Base-by-base conservation (phyloP, 2,113 vertebrate species). In the Periophthalmus modestus region DNA sequence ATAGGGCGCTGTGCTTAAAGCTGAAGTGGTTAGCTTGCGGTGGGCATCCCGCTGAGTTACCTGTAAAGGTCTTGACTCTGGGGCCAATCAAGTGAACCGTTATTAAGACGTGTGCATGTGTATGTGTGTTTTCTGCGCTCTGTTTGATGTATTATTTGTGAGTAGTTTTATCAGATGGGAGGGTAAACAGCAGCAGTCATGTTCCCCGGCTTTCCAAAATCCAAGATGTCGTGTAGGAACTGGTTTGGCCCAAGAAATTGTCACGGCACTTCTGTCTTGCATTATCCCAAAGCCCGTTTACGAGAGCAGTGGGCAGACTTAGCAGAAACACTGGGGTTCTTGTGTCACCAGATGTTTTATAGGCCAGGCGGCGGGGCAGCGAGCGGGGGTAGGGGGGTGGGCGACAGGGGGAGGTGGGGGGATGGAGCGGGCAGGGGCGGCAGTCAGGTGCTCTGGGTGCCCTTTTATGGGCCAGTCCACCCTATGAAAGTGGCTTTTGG, bases 401-500 rank as follows among this genome's bases (percentile, higher is more conserved):
- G 74, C 50, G 69, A 58, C 79, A 24, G 81, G 78, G 76, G 69
- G 12, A 16, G 68, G 67, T 72, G 78, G 83, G 7, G 89, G 71
- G 87, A 87, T 73, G 85, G 87, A 74, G 67, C 92, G 91, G 91
- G 92, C 94, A 94, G 94, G 94, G 92, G 94, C 91, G 91, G 94
- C 94, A 95, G 90, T 95, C 88, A 91, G 93, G 93, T 94, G 93
- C 93, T 95, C 93, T 94, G 93, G 92, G 89, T 89, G 84, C 83
- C 89, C 85, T 93, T 96, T 96, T 96, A 97, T 94, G 92, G 86
- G 91, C 74, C 92, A 94, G 75, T 85, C 71, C 81, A n/a, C 73
- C 84, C 95, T 94, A 94, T 97, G 96, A 96, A 96, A 96, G 89
- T 91, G 84, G 88, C 90, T 89, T 92, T 93, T 94, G 94, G 92